phyloP scores from a whole-genome alignment of 92 coral and sea anemone species.

The Muricea muricata region DNA sequence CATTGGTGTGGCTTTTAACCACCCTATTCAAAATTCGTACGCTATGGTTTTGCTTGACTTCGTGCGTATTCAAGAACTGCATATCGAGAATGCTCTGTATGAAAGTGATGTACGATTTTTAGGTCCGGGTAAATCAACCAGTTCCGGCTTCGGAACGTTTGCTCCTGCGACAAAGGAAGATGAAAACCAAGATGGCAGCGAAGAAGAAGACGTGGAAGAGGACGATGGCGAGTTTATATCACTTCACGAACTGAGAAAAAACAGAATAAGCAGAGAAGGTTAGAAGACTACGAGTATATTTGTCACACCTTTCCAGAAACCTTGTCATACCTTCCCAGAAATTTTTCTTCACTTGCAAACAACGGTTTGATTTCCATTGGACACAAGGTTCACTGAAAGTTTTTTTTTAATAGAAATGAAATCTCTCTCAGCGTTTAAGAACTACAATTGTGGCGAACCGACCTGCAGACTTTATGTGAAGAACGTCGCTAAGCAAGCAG shows the following conservation, averaged over 20 bases:
- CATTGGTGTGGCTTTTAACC: too few relatives aligned
- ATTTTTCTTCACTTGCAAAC: too few relatives aligned
- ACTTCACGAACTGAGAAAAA: conserved; percentile 71
- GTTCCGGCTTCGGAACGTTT: conserved; percentile 91
- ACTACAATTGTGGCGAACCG: conserved; percentile 82
- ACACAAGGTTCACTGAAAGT: neutral
- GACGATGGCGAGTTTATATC: conserved; percentile 80
- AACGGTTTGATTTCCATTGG: too few relatives aligned
- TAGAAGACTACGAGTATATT: neutral
- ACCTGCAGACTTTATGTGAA: conserved; percentile 91
- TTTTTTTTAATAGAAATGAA: conserved; percentile 68
- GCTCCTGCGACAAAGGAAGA: conserved; percentile 73
- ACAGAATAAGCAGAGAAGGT: conserved; percentile 85
- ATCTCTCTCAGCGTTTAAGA: conserved; percentile 84
- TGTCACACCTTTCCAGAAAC: too few relatives aligned
- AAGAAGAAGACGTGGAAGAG: conserved; percentile 62
- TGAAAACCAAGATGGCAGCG: conserved; percentile 38
- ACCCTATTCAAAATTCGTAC: too few relatives aligned
- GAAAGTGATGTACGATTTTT: neutral
- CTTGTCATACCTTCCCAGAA: too few relatives aligned
- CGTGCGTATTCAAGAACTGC: too few relatives aligned
- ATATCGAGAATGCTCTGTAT: too few relatives aligned
- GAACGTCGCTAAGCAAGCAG: conserved; percentile 89
- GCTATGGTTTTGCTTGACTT: too few relatives aligned
- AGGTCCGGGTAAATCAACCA: neutral